Base-by-base conservation (phyloP, 1,140 invertebrate genomes). In the fruit fly (Drosophila melanogaster) region DNA sequence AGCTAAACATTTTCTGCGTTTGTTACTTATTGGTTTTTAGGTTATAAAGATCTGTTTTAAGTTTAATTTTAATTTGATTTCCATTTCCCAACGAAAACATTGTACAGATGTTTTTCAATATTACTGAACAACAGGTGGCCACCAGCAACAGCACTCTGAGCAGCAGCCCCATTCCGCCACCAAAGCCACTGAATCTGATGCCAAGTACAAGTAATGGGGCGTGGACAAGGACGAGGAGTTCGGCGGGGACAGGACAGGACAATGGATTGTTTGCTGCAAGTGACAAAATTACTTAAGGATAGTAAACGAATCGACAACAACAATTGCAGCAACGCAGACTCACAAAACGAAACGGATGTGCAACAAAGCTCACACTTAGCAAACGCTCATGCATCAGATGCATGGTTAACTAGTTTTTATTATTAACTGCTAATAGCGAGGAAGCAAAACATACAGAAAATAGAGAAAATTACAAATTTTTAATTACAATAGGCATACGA, bases 71-170 rank as follows among this genome's bases (percentile, higher is more conserved):
- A 77, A 67, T 60, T 75, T 89, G 57, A 66, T 83, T 67, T 62
- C 50, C 14, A 35, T 66, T 77, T 64, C 70, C 69, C 38, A 58
- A 74, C 80, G 49, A 84, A 89, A 89, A 90, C 85, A 89, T 84
- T 89, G 51, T 69, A 53, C 26, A 90, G 85, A 90, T 90, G 85
- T 81, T 90, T 90, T 90, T 86, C 78, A 76, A 78, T 90, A 81
- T 86, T 85, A 81, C 59, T 90, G 72, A 76, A 75, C 49, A 22
- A 49, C 86, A 90, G 85, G 86, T 86, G 60, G 56, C 5, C 77
- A 78, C 19, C 61, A 74, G 33, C 72, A 78, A 44, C 62, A 66
- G n/a, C 67, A 75, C n/a, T 12, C 47, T 12, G 26, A 74, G n/a
- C 70, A 62, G 40, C 55, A 71, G 22, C 65, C 64, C 44, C 73